A percentile compares a stretch with the other conserved stretches of the same genome.
Evolutionary conservation across 1,140 invertebrate genomes (phyloP).

Genomic region (Drosophila nebulosa): DNA sequence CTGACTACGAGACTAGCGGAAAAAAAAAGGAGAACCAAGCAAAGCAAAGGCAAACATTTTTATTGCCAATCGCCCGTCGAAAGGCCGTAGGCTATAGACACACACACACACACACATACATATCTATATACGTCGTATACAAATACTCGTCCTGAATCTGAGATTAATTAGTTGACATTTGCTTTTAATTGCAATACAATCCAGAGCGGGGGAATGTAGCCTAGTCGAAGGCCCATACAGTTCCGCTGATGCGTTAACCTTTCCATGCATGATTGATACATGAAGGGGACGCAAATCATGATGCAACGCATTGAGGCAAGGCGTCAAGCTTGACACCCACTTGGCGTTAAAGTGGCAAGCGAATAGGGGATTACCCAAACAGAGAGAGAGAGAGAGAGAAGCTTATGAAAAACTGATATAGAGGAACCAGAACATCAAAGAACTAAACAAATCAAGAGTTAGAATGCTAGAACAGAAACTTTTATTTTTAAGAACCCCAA

Average conservation of each 20-base stretch:
- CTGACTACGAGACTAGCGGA: constrained; percentile 5
- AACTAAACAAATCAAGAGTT: no score
- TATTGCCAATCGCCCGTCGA: constrained; percentile 22
- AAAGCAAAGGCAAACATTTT: constrained; percentile 23
- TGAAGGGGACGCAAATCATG: constrained; percentile 21
- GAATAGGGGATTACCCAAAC: background rate
- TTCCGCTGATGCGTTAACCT: constrained; percentile 50
- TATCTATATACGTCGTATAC: background rate
- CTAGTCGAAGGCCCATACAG: constrained; percentile 31
- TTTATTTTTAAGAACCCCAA: no score
- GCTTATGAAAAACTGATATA: no score
- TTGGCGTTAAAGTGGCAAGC: constrained; percentile 32
- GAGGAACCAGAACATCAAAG: no score
- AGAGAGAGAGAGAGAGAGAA: background rate
- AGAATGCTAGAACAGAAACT: no score
- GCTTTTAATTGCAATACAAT: constrained; percentile 68
- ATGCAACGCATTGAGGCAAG: constrained; percentile 46
- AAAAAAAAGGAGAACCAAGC: constrained; percentile 21
- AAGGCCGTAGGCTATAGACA: background rate
- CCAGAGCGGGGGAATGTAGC: background rate
- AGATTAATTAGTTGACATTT: constrained; percentile 80
- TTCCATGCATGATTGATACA: constrained; percentile 64
- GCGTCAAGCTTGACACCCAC: constrained; percentile 69
- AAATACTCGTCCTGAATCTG: constrained; percentile 17
- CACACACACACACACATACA: background rate